Evolutionary conservation across 1,140 invertebrate genomes (phyloP).

Genomic region (Brachionus asplanchnoidis): DNA sequence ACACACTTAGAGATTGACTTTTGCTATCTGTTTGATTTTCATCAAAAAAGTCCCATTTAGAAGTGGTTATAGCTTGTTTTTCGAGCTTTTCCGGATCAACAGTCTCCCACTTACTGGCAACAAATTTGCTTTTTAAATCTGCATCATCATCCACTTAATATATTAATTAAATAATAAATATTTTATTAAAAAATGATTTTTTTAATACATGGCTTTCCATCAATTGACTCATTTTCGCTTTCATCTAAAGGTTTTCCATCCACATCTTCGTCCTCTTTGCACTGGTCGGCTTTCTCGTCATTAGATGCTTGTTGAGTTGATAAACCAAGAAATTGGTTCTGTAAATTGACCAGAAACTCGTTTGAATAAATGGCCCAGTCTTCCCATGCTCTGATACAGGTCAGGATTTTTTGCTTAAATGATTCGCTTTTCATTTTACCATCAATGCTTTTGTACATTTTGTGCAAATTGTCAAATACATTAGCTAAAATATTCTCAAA

Average conservation of each 20-base stretch:
- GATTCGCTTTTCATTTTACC: conserved; percentile 56
- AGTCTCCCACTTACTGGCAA: conserved; percentile 7
- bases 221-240: conserved; percentile 2
- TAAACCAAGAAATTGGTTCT: conserved; percentile 81
- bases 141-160: neutral
- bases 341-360: conserved; percentile 81
- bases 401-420: conserved; percentile 74
- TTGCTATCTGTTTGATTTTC: neutral
- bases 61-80: conserved; percentile 9
- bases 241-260: conserved; percentile 40
- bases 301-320: conserved; percentile 43
- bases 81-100: conserved; percentile 1
- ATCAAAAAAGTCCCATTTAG: conserved; percentile 42
- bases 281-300: neutral
- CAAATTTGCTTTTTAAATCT: neutral
- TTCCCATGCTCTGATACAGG: conserved; percentile 91
- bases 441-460: conserved; percentile 71
- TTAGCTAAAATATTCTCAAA: conserved; percentile 79
- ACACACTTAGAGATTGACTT: neutral
- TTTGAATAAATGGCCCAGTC: conserved; percentile 94
- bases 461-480: conserved; percentile 78
- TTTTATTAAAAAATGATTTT: neutral
- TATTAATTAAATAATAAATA: neutral
- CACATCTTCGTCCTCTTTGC: neutral
- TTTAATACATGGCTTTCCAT: neutral